phyloP scores from a whole-genome alignment of 2,888 invertebrate species.

The Caenorhabditis wallacei region DNA sequence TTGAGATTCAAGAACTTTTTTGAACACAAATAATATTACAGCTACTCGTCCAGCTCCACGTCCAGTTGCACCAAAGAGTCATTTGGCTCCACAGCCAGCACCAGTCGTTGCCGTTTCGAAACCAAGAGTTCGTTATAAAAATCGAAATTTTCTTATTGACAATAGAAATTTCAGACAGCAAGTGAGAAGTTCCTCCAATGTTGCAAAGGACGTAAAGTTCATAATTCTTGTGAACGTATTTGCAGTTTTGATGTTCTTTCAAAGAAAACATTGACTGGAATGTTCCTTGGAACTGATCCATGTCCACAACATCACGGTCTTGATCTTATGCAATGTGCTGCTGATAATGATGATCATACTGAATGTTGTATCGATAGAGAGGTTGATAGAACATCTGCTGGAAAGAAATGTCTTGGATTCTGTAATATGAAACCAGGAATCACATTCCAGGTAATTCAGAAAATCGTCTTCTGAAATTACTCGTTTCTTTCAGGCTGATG shows the following conservation, averaged over 20 bases:
- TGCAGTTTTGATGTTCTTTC: constrained; percentile 81
- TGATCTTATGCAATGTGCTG: constrained; percentile 80
- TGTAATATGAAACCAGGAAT: constrained; percentile 81
- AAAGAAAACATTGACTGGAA: constrained; percentile 81
- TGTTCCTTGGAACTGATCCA: constrained; percentile 82
- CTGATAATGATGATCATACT: constrained; percentile 79
- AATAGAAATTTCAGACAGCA: constrained; percentile 64
- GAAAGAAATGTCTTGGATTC: constrained; percentile 81
- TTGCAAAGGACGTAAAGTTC: constrained; percentile 76
- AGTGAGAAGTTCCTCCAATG: constrained; percentile 79
- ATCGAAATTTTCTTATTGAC: not conserved
- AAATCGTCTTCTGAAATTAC: not conserved
- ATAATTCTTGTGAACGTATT: constrained; percentile 76
- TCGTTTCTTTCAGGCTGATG: constrained; percentile 70
- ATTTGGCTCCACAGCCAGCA: constrained; percentile 59
- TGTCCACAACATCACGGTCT: constrained; percentile 80
- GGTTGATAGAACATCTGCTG: constrained; percentile 76
- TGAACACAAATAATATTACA: constrained; percentile 8
- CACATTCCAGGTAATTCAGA: constrained; percentile 76
- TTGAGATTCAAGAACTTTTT: not conserved
- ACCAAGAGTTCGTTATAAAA: constrained; percentile 29
- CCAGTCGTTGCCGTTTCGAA: constrained; percentile 43
- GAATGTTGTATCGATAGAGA: constrained; percentile 75
- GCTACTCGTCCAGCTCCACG: constrained; percentile 36
- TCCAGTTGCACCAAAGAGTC: constrained; percentile 45